phyloP scores from a whole-genome alignment of 1,140 invertebrate species.

The Aplysia californica region DNA sequence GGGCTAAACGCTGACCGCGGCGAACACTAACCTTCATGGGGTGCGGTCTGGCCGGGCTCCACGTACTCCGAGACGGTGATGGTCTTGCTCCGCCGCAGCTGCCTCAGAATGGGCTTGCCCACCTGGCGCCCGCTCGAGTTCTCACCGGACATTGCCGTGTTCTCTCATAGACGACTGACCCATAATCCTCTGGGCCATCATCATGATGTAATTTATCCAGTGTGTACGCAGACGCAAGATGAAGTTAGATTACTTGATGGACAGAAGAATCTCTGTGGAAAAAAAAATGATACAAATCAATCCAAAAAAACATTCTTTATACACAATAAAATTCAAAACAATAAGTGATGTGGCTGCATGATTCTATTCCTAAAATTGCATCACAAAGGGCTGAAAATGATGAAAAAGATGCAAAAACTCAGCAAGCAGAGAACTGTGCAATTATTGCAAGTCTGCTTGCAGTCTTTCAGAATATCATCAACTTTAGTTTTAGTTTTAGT shows the following conservation, averaged over 20 bases:
- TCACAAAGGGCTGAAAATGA: too few relatives aligned
- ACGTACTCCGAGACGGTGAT: conserved; percentile 11
- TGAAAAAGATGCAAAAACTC: too few relatives aligned
- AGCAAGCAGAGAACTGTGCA: too few relatives aligned
- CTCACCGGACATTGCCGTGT: conserved; percentile 19
- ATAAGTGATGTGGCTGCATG: too few relatives aligned
- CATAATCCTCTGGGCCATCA: conserved; percentile 3
- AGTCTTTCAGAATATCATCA: too few relatives aligned
- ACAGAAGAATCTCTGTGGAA: background rate
- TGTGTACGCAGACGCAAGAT: too few relatives aligned
- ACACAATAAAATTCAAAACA: too few relatives aligned
- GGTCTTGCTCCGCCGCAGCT: conserved; percentile 14
- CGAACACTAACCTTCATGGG: conserved; percentile 5
- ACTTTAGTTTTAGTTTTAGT: too few relatives aligned
- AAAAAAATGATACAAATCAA: background rate
- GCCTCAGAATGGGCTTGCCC: conserved; percentile 5
- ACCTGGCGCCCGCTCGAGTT: background rate
- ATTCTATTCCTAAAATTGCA: too few relatives aligned
- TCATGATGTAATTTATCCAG: background rate
- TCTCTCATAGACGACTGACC: background rate
- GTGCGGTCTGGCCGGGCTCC: background rate
- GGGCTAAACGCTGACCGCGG: background rate
- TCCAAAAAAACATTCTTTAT: too few relatives aligned
- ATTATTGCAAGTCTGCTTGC: too few relatives aligned
- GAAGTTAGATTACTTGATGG: background rate